A percentile compares a stretch with the other conserved stretches of the same genome.
phyloP scores from a whole-genome alignment of 2,888 invertebrate species.

The Margaritifera margaritifera region DNA sequence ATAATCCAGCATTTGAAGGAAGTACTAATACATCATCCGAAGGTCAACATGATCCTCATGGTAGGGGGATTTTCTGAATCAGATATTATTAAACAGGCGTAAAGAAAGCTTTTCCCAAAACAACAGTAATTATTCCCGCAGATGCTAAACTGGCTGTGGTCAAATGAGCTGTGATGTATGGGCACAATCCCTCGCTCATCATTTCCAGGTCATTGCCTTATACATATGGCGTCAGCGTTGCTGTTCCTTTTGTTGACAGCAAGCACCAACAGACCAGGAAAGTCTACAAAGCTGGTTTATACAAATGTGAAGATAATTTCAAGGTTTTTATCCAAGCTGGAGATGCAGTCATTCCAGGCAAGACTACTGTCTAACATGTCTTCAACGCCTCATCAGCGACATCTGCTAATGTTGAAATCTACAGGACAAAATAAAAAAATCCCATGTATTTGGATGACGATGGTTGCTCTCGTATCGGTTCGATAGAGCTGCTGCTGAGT shows the following conservation, averaged over 20 bases:
- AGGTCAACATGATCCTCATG: slow-evolving; percentile 24
- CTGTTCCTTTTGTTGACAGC: slow-evolving; percentile 16
- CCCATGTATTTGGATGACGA: slow-evolving; percentile 21
- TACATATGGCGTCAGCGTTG: slow-evolving; percentile 29
- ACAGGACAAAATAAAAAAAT: slow-evolving; percentile 15
- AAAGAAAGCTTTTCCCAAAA: slow-evolving; percentile 8
- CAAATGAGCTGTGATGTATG: slow-evolving; percentile 39
- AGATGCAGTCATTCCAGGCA: slow-evolving; percentile 15
- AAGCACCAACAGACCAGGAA: slow-evolving; percentile 11
- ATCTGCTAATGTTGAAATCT: slow-evolving; percentile 18
- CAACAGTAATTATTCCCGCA: slow-evolving; percentile 14
- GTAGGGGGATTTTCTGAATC: slow-evolving; percentile 42
- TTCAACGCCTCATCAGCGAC: slow-evolving; percentile 8
- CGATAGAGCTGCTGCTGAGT: no score
- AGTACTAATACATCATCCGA: slow-evolving; percentile 7
- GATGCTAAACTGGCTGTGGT: slow-evolving; percentile 23
- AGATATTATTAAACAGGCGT: slow-evolving; percentile 20
- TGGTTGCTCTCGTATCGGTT: slow-evolving; percentile 14
- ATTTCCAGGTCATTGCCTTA: slow-evolving; percentile 21
- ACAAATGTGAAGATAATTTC: slow-evolving; percentile 27
- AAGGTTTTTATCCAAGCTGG: slow-evolving; percentile 21
- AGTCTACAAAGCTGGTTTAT: slow-evolving; percentile 8
- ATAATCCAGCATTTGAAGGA: slow-evolving; percentile 10
- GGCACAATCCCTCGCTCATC: slow-evolving; percentile 28
- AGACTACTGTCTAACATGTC: slow-evolving; percentile 16